Evolutionary conservation across 2,888 invertebrate genomes (phyloP), one percentile per base, ranked within the genome.

Genomic region (Nomada lathburiana): DNA sequence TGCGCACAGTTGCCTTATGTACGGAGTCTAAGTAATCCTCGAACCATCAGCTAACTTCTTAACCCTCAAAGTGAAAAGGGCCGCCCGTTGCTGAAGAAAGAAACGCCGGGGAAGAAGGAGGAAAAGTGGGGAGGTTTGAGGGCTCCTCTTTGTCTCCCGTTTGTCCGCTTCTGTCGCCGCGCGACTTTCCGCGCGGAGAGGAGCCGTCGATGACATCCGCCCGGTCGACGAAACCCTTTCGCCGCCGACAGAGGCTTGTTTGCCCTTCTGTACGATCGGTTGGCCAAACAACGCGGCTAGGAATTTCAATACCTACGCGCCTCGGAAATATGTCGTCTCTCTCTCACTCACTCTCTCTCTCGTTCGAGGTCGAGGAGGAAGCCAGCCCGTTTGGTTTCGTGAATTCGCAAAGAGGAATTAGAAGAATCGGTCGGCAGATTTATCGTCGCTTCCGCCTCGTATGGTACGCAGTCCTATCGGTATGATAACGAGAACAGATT

Each of bases 21-120:
- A 86, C 83, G 86, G 82, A 78, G 76, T 85, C 83, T 89, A 86
- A 89, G 89, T 89, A 89, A 89, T 89, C 84, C 85, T 85, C 84
- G 85, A 86, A 86, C 88, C 90, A 89, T 87, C 90, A 85, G 84
- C 88, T 84, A 87, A 88, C 91, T 89, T 87, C 85, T 90, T 89
- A 88, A 89, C 87, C 85, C 89, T 89, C 86, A 87, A 91, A 90
- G 89, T 85, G 86, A 87, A 88, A 89, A 82, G 78, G 74, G 76
- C 81, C 84, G 85, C 77, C 87, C 70, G 64, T 63, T 55, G 74
- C 50, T 36, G 76, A n/a, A 62, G 52, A 23, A 11, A 13, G 36
- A 47, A 47, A 4, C 16, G 62, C 26, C 26, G 18, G 23, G 0
- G 52, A n/a, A 4, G 23, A 23, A 62, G 44, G 29, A 59, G 10